phyloP scores from a whole-genome alignment of 2,797 vertebrate species.

The Dendrocincla tyrannina region DNA sequence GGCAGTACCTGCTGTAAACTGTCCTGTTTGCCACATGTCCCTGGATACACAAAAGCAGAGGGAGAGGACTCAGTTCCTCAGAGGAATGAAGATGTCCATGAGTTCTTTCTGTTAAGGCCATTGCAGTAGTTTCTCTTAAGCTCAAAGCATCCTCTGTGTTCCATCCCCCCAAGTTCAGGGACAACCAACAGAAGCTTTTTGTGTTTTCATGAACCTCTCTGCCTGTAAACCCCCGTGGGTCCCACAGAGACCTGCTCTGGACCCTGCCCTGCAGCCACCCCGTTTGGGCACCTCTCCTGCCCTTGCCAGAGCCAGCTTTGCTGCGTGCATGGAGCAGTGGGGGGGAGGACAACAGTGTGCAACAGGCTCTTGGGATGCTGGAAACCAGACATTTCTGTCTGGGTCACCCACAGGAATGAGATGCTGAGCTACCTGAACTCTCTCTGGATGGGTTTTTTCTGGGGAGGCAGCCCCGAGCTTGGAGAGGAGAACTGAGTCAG shows the following conservation, averaged over 20 bases:
- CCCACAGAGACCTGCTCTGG: neutral
- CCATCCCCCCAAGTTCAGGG: neutral
- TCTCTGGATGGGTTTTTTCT: neutral
- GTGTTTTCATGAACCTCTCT: neutral
- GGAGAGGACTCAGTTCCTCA: neutral
- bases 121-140: neutral
- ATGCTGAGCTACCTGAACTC: neutral
- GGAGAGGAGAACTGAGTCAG: neutral
- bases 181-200: neutral
- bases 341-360: neutral
- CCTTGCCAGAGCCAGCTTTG: neutral
- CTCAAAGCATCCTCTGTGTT: neutral
- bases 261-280: neutral
- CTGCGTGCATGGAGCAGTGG: neutral
- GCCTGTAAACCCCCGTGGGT: neutral
- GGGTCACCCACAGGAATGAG: rapidly evolving
- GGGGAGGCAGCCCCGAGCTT: neutral
- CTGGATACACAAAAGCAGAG: neutral
- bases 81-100: neutral
- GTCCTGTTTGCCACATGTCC: neutral
- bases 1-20: neutral
- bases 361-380: neutral
- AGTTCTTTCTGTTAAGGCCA: neutral
- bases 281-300: neutral
- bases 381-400: neutral